Percentiles rank a stretch among this genome's conserved stretches.
phyloP scores from a whole-genome alignment of 2,888 invertebrate genomes.

The Caradrina kadenii region DNA sequence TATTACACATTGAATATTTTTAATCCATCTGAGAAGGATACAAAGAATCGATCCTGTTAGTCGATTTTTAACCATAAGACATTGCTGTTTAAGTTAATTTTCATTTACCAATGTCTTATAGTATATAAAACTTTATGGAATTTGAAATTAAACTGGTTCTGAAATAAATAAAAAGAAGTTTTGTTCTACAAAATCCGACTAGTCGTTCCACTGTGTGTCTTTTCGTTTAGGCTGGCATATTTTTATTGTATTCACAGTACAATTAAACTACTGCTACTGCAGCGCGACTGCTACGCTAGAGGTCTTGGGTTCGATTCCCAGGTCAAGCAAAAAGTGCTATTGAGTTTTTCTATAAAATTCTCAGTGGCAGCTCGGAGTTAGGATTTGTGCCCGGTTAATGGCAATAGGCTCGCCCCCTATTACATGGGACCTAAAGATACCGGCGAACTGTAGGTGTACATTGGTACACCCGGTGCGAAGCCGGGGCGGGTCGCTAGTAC shows the following conservation, averaged over 20 bases:
- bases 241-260: slow-evolving; percentile 1
- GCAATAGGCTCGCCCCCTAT: too few relatives aligned
- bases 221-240: slow-evolving; percentile 38
- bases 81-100: slow-evolving; percentile 17
- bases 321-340: too few relatives aligned
- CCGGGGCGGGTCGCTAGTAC: too few relatives aligned
- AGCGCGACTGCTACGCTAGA: too few relatives aligned
- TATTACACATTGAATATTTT: slow-evolving; percentile 57
- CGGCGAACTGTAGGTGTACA: too few relatives aligned
- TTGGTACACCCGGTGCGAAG: too few relatives aligned
- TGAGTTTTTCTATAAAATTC: too few relatives aligned
- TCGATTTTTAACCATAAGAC: slow-evolving; percentile 11
- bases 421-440: too few relatives aligned
- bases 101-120: neutral
- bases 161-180: slow-evolving; percentile 54
- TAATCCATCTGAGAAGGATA: neutral
- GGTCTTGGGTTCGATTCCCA: too few relatives aligned
- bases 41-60: neutral
- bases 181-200: slow-evolving; percentile 59
- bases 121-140: neutral
- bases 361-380: too few relatives aligned
- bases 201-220: slow-evolving; percentile 29
- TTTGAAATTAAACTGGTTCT: slow-evolving; percentile 58
- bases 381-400: too few relatives aligned
- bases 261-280: too few relatives aligned